Conservation (phyloP, 2,797 vertebrate genomes). For the Chiloscyllium punctatum region DNA sequence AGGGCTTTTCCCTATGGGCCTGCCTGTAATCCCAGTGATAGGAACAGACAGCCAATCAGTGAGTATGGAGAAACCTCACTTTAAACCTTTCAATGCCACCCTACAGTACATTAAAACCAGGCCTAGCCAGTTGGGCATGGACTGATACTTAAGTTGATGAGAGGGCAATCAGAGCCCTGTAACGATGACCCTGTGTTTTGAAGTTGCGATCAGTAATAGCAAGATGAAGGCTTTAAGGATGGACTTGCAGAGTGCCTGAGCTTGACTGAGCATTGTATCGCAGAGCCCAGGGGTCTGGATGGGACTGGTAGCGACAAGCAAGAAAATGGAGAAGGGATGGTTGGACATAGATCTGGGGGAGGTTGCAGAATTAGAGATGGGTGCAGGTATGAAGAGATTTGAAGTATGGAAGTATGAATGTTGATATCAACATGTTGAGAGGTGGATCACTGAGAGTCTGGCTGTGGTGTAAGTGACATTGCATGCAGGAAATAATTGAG, state of each 20-base stretch:
- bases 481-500: not conserved
- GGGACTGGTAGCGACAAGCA: not conserved
- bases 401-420: not conserved
- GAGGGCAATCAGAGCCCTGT: too few relatives aligned
- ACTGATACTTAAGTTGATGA: too few relatives aligned
- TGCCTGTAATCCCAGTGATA: too few relatives aligned
- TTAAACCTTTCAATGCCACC: too few relatives aligned
- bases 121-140: too few relatives aligned
- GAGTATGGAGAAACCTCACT: too few relatives aligned
- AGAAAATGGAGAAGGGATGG: not conserved
- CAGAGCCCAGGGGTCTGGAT: not conserved
- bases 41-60: too few relatives aligned
- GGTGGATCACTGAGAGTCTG: not conserved
- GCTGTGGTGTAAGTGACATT: not conserved
- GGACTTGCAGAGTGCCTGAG: not conserved
- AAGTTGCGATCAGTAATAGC: not conserved
- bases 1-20: too few relatives aligned
- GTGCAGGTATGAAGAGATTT: not conserved
- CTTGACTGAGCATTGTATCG: not conserved
- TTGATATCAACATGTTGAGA: not conserved
- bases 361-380: not conserved
- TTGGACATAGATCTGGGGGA: not conserved
- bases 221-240: not conserved
- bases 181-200: not conserved
- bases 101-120: too few relatives aligned